Percentiles rank a stretch among this genome's conserved stretches.
Conservation (phyloP, 2,888 invertebrate genomes). For the Brenthis ino region DNA sequence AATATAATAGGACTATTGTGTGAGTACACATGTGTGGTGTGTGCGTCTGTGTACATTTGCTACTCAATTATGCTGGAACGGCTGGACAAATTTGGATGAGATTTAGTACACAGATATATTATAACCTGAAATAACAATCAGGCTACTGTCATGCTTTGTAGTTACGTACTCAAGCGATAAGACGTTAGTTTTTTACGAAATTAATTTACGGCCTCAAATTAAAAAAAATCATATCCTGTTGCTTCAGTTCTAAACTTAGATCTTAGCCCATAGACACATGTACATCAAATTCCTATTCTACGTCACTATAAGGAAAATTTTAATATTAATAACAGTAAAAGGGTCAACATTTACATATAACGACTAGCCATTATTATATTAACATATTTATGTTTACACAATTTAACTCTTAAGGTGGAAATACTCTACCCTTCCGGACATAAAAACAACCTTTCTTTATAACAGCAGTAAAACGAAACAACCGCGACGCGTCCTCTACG, state of each 20-base stretch:
- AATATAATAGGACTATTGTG: too few species aligned
- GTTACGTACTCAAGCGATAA: too few species aligned
- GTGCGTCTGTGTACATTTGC: too few species aligned
- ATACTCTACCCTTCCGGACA: constrained; percentile 46
- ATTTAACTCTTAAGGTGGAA: constrained; percentile 33
- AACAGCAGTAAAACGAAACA: constrained; percentile 61
- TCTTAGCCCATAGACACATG: neutral
- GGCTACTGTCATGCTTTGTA: too few species aligned
- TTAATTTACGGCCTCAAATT: neutral
- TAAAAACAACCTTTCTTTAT: constrained; percentile 58
- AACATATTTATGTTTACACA: constrained; percentile 27
- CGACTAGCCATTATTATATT: constrained; percentile 16
- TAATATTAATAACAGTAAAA: constrained; percentile 13
- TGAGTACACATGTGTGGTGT: too few species aligned
- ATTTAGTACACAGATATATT: too few species aligned
- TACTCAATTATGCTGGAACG: too few species aligned
- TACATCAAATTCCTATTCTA: neutral
- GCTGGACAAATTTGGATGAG: too few species aligned
- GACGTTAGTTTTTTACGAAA: too few species aligned
- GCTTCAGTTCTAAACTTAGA: constrained; percentile 3
- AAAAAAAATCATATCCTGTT: neutral
- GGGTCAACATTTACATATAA: constrained; percentile 13
- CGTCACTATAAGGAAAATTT: constrained; percentile 10
- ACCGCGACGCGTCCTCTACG: constrained; percentile 50
- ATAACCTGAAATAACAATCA: too few species aligned